phyloP scores from a whole-genome alignment of 2,888 invertebrate genomes.

The Heliconius cydno region DNA sequence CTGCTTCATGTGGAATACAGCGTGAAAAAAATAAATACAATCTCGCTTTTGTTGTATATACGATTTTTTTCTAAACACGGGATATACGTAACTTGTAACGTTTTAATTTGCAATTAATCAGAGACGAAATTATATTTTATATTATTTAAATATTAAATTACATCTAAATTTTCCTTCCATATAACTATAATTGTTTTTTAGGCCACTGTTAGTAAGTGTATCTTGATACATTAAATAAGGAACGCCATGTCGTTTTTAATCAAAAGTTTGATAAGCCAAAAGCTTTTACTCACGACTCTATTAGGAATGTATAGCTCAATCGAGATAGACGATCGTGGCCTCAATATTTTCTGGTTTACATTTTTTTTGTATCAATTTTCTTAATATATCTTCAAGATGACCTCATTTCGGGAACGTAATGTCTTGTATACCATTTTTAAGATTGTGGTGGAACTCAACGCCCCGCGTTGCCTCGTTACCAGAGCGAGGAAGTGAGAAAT shows the following conservation, averaged over 20 bases:
- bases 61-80: too few species aligned
- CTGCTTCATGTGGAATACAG: too few species aligned
- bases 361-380: constrained; percentile 7
- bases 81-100: not conserved
- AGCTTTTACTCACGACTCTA: constrained; percentile 40
- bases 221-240: not conserved
- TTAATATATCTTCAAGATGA: constrained; percentile 11
- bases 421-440: too few species aligned
- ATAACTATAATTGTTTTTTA: not conserved
- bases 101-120: not conserved
- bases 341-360: not conserved
- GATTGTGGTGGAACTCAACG: too few species aligned
- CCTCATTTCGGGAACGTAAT: not conserved
- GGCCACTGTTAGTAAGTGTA: not conserved
- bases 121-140: not conserved
- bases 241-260: not conserved
- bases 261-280: constrained; percentile 33
- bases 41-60: too few species aligned
- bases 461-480: too few species aligned
- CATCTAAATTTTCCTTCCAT: not conserved
- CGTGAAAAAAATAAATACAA: too few species aligned
- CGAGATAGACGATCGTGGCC: constrained; percentile 18
- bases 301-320: constrained; percentile 30
- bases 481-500: too few species aligned
- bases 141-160: not conserved